phyloP scores from a whole-genome alignment of 2,113 vertebrate genomes.

The Leucopsar rothschildi region DNA sequence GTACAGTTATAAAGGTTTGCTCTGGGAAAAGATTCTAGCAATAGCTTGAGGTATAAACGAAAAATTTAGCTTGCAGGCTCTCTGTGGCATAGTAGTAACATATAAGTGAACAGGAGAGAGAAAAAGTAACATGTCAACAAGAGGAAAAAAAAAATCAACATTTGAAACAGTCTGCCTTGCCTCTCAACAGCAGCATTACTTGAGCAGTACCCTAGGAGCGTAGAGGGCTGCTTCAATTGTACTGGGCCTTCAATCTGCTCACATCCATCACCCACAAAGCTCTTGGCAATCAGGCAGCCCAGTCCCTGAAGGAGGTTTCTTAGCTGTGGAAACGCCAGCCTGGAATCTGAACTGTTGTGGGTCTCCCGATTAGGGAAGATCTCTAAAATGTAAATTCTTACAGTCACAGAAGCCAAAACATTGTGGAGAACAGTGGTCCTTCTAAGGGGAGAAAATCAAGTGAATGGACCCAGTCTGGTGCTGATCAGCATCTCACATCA shows the following conservation, averaged over 20 bases:
- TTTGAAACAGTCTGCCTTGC: neutral
- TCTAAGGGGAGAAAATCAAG: neutral
- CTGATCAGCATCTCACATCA: neutral
- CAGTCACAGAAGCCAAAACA: neutral
- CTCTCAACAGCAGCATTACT: neutral
- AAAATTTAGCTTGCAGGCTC: neutral
- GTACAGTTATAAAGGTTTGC: neutral
- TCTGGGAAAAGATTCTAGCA: neutral
- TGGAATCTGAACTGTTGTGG: neutral
- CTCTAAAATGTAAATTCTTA: neutral
- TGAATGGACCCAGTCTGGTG: neutral
- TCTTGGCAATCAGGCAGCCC: neutral
- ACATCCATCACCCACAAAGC: neutral
- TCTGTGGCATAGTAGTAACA: neutral
- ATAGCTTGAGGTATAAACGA: neutral
- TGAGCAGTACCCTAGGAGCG: neutral
- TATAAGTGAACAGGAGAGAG: neutral
- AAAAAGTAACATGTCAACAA: neutral
- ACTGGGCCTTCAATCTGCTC: neutral
- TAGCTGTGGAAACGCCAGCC: neutral
- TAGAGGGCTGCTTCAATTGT: rapidly evolving
- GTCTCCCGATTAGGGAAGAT: neutral
- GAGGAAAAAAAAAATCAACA: neutral
- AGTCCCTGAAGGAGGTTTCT: neutral
- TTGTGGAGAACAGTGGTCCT: neutral